Evolutionary conservation across 2,888 invertebrate genomes (phyloP).

Genomic region (Rhimphoctona megacephalus): DNA sequence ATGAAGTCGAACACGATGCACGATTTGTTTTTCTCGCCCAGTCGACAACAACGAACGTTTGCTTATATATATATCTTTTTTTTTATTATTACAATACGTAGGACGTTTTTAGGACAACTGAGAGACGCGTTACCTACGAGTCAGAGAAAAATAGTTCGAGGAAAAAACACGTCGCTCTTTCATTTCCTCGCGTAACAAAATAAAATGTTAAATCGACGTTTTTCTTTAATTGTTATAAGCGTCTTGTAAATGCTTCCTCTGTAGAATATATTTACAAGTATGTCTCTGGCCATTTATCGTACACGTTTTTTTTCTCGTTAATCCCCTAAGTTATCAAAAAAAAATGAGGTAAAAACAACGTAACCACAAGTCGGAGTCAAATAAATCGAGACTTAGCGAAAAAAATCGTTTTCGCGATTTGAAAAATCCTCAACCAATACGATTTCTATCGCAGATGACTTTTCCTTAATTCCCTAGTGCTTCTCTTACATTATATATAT

Average conservation of each 20-base stretch:
- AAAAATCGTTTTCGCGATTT: background rate
- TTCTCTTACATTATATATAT: background rate
- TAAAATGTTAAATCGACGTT: background rate
- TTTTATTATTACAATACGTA: constrained; percentile 13
- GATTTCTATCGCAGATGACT: background rate
- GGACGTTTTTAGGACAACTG: constrained; percentile 13
- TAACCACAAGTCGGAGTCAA: background rate
- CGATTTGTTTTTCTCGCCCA: constrained; percentile 1
- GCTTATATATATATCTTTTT: background rate
- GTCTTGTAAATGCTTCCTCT: constrained; percentile 48
- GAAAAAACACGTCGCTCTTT: background rate
- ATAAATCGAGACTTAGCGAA: background rate
- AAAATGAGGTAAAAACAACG: background rate
- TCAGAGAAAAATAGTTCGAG: constrained; percentile 15
- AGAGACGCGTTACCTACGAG: background rate
- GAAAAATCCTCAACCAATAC: background rate
- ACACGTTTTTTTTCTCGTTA: constrained; percentile 29
- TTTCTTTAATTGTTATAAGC: constrained; percentile 45
- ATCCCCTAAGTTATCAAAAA: constrained; percentile 24
- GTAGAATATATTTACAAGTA: constrained; percentile 44
- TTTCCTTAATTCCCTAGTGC: constrained; percentile 19
- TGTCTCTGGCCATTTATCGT: constrained; percentile 35
- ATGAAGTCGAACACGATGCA: constrained; percentile 23
- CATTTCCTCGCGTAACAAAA: background rate
- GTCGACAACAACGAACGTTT: background rate